Evolutionary conservation across 2,888 invertebrate species (phyloP).

Genomic region (Melanostoma mellinum): DNA sequence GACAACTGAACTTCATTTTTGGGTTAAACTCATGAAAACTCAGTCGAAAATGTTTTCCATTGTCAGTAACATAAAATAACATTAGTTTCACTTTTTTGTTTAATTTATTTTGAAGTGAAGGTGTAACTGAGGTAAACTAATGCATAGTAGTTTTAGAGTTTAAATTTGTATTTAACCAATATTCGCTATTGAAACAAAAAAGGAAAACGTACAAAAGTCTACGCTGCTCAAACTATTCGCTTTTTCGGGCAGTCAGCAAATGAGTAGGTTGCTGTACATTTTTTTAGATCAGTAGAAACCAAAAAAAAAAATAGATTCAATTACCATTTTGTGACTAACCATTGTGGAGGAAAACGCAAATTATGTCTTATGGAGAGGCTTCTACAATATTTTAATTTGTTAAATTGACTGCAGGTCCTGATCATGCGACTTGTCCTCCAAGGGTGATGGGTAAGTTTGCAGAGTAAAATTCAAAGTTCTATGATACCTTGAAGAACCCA

Average conservation of each 20-base stretch:
- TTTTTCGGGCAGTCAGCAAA: slow-evolving; percentile 29
- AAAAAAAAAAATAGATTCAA: slow-evolving; percentile 18
- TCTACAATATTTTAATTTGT: slow-evolving; percentile 76
- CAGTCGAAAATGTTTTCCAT: slow-evolving; percentile 19
- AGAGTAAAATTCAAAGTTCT: slow-evolving; percentile 74
- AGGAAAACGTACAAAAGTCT: slow-evolving; percentile 46
- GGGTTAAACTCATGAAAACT: slow-evolving; percentile 21
- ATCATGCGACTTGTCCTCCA: slow-evolving; percentile 82
- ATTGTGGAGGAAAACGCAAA: slow-evolving; percentile 70
- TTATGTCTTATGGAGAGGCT: slow-evolving; percentile 73
- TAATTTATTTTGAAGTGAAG: slow-evolving; percentile 26
- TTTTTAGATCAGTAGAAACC: slow-evolving; percentile 50
- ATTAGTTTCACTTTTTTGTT: slow-evolving; percentile 14
- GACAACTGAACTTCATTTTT: slow-evolving; percentile 41
- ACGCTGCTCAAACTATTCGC: slow-evolving; percentile 38
- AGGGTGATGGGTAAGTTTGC: slow-evolving; percentile 82
- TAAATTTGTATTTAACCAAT: slow-evolving; percentile 34
- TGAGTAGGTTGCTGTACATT: slow-evolving; percentile 20
- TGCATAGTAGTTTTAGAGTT: slow-evolving; percentile 37
- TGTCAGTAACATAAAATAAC: slow-evolving; percentile 42
- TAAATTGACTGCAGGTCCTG: slow-evolving; percentile 81
- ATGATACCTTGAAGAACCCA: slow-evolving; percentile 41
- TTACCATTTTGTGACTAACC: slow-evolving; percentile 78
- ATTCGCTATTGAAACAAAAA: background rate
- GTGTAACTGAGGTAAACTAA: slow-evolving; percentile 51